phyloP scores from a whole-genome alignment of 2,797 vertebrate genomes.

The Rousettus madagascariensis region DNA sequence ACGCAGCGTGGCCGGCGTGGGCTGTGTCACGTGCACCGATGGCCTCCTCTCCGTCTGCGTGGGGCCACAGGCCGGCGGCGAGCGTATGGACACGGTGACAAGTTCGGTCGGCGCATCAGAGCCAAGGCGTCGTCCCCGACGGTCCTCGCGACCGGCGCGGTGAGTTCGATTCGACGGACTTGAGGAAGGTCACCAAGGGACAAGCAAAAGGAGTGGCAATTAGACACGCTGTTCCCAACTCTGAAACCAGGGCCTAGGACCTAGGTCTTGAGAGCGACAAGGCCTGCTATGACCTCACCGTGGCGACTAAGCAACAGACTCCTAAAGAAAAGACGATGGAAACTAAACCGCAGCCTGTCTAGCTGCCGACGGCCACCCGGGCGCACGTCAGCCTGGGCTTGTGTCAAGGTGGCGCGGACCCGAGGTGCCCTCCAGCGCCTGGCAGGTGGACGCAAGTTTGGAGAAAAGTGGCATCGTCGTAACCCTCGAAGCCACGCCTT shows the following conservation, averaged over 20 bases:
- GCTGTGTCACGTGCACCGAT: constrained; percentile 92
- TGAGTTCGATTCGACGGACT: constrained; percentile 89
- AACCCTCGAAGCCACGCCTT: too few species aligned
- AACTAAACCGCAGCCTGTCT: constrained; percentile 89
- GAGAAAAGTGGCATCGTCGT: too few species aligned
- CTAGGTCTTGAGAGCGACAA: constrained; percentile 93
- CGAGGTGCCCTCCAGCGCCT: too few species aligned
- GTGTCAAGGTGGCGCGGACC: too few species aligned
- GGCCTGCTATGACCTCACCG: constrained; percentile 92
- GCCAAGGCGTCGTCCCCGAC: constrained; percentile 94
- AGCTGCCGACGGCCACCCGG: constrained; percentile 83
- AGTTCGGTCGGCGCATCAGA: constrained; percentile 92
- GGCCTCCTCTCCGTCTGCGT: constrained; percentile 94
- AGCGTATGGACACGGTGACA: constrained; percentile 91
- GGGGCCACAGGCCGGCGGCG: constrained; percentile 91
- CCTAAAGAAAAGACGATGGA: constrained; percentile 92
- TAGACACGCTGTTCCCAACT: constrained; percentile 93
- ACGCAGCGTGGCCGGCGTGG: constrained; percentile 92
- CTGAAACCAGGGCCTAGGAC: constrained; percentile 94
- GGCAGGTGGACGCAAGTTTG: too few species aligned
- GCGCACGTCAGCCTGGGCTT: too few species aligned
- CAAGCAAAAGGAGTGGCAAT: constrained; percentile 93
- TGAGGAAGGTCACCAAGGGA: constrained; percentile 91
- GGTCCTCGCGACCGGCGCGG: constrained; percentile 93
- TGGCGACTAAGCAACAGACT: constrained; percentile 91